Evolutionary conservation across 2,797 vertebrate species (phyloP).

Genomic region (Vireo griseus): DNA sequence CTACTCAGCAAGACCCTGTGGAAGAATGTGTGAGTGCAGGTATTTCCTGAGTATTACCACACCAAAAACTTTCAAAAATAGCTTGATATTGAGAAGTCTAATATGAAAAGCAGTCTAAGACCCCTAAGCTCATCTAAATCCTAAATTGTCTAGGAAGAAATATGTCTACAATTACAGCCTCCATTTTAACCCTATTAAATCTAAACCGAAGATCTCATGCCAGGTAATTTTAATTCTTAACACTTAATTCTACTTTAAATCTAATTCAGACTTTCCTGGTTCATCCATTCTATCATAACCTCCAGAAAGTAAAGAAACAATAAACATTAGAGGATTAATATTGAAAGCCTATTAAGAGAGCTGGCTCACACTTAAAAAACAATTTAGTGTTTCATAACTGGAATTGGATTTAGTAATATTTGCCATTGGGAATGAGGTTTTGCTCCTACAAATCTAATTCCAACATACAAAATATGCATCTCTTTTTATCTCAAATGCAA

Average conservation of each 20-base stretch:
- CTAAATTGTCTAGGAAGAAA: neutral
- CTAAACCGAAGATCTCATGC: neutral
- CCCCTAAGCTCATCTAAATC: neutral
- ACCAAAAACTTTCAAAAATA: neutral
- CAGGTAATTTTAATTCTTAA: neutral
- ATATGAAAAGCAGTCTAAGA: neutral
- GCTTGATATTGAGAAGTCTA: neutral
- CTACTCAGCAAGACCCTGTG: neutral
- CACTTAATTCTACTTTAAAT: neutral
- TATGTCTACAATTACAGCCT: neutral
- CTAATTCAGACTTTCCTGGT: neutral
- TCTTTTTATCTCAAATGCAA: slow-evolving; percentile 42
- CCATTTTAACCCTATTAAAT: neutral
- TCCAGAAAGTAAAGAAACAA: slow-evolving; percentile 3
- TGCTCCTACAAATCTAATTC: slow-evolving; percentile 31
- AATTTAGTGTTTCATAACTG: slow-evolving; percentile 26
- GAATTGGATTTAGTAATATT: slow-evolving; percentile 24
- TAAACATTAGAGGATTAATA: neutral
- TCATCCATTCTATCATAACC: neutral
- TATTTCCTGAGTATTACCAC: neutral
- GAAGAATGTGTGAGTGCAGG: neutral
- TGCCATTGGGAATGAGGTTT: slow-evolving; percentile 7
- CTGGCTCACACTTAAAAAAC: slow-evolving; percentile 28
- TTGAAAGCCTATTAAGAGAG: neutral
- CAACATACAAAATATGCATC: neutral